Base-by-base conservation (phyloP, 2,888 invertebrate species). In the Tiliacea aurago region DNA sequence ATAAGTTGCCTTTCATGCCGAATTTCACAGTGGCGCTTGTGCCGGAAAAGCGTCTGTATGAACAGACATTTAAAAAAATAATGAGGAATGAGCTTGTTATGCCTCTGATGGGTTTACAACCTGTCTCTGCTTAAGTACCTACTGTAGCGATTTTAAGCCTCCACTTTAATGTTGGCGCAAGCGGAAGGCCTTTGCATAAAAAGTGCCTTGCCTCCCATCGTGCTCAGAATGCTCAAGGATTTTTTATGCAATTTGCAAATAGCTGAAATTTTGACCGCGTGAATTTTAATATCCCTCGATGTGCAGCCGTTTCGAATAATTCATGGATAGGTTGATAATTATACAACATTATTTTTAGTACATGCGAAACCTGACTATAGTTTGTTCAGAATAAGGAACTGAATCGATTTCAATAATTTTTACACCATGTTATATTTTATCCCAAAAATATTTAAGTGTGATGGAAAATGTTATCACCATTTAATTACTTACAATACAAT, bases 41-140 rank as follows among this genome's bases (percentile, higher is more conserved):
- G 63, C 49, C 20, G 51, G 53, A 61, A 66, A 58, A 37, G 20
- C 23, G 41, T 53, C 53, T 18, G 62, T 45, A 20, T 45, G 64
- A 71, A 55, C n/a, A 66, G 49, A 41, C 58, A 49, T 78, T 80
- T 51, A 68, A 83, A 83, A 76, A 78, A 65, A 78, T 78, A 78
- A 79, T 78, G 78, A 78, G 56, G 61, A 41, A 61, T 56, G 65
- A 51, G 49, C 71, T 79, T 83, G 71, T 83, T 78, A 71, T 71
- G 78, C 51, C 58, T 45, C 65, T 78, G 83, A 83, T 78, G 79
- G 78, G 56, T 71, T 63, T 66, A 78, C 72, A 83, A 66, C 72
- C 79, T 83, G 83, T 83, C 83, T 70, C 61, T 78, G n/a, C 83
- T 64, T 49, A 83, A 79, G 73, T 67, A 78, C 56, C 81, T 58